These are phyloP conservation scores for Cheilosia variabilis DNA, from an alignment of 2,888 invertebrate genomes.

Conservation along the genomic window DNA sequence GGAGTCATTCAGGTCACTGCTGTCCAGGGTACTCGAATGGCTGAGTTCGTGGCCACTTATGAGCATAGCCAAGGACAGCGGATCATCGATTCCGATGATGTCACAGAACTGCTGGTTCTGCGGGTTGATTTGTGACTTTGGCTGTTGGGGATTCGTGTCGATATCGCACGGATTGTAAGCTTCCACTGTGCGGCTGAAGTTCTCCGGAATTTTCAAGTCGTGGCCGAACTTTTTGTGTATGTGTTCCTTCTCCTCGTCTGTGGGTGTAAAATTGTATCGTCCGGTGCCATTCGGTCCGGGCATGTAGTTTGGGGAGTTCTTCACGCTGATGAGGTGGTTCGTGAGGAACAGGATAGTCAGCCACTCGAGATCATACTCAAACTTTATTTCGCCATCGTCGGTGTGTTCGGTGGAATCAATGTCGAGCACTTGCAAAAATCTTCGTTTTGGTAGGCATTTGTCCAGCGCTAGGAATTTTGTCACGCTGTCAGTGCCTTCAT, in stretches of 20 bases:
- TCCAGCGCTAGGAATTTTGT: constrained; percentile 98
- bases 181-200: constrained; percentile 91
- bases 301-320: constrained; percentile 89
- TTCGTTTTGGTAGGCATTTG: constrained; percentile 95
- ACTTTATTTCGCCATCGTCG: constrained; percentile 80
- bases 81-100: constrained; percentile 91
- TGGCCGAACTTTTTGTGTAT: constrained; percentile 87
- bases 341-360: constrained; percentile 93
- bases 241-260: constrained; percentile 88
- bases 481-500: constrained; percentile 85
- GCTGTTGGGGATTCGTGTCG: constrained; percentile 82
- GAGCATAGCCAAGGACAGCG: constrained; percentile 87
- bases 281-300: constrained; percentile 89
- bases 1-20: constrained; percentile 71
- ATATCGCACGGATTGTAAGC: constrained; percentile 85
- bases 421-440: constrained; percentile 94
- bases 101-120: constrained; percentile 89
- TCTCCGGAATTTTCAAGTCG: constrained; percentile 89
- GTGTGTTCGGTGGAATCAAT: constrained; percentile 86
- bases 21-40: constrained; percentile 77
- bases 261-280: constrained; percentile 87
- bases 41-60: constrained; percentile 84
- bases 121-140: constrained; percentile 86
- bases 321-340: constrained; percentile 93
- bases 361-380: constrained; percentile 96